A percentile compares a stretch with the other conserved stretches of the same genome.
phyloP scores from a whole-genome alignment of 2,888 invertebrate species.

The Melipona bicolor region DNA sequence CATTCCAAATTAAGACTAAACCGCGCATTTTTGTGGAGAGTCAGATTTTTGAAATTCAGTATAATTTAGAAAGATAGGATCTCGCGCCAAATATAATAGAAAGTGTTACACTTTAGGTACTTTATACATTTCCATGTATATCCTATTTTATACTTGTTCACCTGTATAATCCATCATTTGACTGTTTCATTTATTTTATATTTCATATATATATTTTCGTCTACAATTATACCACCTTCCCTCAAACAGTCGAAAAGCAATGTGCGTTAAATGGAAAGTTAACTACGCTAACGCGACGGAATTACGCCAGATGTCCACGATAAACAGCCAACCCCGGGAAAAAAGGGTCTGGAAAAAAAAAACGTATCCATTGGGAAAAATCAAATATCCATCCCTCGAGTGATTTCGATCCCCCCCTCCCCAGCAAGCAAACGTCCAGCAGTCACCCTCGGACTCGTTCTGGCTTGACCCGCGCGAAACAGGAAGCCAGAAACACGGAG shows the following conservation, averaged over 20 bases:
- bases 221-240: not conserved
- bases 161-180: no score
- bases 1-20: no score
- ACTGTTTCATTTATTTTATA: no score
- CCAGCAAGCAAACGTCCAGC: not conserved
- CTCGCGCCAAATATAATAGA: no score
- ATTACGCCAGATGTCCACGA: constrained; percentile 50
- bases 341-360: not conserved
- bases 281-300: constrained; percentile 20
- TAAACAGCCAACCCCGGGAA: constrained; percentile 2
- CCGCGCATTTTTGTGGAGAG: no score
- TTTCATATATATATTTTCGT: no score
- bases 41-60: no score
- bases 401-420: constrained; percentile 48
- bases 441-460: constrained; percentile 1
- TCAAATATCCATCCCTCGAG: constrained; percentile 48
- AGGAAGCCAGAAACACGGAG: constrained; percentile 29
- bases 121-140: no score
- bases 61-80: no score
- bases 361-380: constrained; percentile 45
- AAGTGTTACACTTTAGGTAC: no score
- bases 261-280: not conserved
- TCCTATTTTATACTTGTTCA: no score
- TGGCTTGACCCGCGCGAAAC: constrained; percentile 39
- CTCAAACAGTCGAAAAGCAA: not conserved